These are phyloP conservation scores for Onychomys torridus DNA, from an alignment of 2,797 vertebrate species.

Conservation along the genomic window DNA sequence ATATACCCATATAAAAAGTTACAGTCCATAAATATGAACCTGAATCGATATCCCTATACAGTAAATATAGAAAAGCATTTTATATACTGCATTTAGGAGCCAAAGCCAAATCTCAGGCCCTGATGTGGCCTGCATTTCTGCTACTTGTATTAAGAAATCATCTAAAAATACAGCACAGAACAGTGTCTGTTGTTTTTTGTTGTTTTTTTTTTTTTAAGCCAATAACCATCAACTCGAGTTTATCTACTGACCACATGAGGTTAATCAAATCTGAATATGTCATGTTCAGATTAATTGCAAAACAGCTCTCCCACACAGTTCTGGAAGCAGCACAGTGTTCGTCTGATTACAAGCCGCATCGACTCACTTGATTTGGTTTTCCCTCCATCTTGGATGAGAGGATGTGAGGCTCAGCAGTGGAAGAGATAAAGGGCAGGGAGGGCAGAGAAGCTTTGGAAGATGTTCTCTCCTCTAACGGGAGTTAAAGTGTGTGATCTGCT, in stretches of 20 bases:
- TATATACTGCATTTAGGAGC: constrained; percentile 20
- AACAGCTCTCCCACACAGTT: constrained; percentile 69
- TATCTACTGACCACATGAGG: constrained; percentile 76
- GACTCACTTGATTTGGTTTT: constrained; percentile 64
- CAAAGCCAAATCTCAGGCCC: constrained; percentile 33
- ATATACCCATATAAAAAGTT: neutral
- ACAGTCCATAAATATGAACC: constrained; percentile 31
- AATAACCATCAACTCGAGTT: constrained; percentile 47
- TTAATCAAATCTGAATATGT: constrained; percentile 76
- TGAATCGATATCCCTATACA: constrained; percentile 16
- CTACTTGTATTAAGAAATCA: constrained; percentile 50
- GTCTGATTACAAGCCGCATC: constrained; percentile 62
- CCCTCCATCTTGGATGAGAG: constrained; percentile 65
- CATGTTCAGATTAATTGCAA: constrained; percentile 77
- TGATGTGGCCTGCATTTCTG: constrained; percentile 12
- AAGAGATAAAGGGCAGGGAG: neutral
- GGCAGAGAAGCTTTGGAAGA: neutral
- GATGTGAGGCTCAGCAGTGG: neutral
- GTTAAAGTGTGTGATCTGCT: neutral
- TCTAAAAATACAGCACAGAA: constrained; percentile 12
- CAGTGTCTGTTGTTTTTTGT: constrained; percentile 44
- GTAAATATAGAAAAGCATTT: constrained; percentile 46
- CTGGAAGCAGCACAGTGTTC: constrained; percentile 42
- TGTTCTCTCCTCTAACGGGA: constrained; percentile 4
- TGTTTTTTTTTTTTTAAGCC: neutral